A percentile compares a stretch with the other conserved stretches of the same genome.
Conservation (phyloP, 2,797 vertebrate species). For the Rachycentron canadum region DNA sequence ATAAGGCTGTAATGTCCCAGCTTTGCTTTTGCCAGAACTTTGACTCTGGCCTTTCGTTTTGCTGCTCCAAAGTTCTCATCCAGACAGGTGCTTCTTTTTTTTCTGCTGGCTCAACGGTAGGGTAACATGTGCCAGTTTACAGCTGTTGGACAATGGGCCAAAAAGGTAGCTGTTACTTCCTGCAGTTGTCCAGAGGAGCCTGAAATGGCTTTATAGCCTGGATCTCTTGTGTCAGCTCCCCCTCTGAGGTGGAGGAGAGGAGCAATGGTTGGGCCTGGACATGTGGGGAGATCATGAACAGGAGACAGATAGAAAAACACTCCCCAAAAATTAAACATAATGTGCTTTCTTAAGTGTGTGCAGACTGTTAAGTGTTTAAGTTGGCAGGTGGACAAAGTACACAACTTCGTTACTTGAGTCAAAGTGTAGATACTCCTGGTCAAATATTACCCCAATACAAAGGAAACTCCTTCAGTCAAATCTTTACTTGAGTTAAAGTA, state of each 20-base stretch:
- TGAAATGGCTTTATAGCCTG: conserved; percentile 42
- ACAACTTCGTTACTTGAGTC: no score
- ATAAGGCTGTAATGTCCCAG: conserved; percentile 16
- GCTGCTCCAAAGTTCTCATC: conserved; percentile 14
- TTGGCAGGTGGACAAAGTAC: no score
- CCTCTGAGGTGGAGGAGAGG: conserved; percentile 20
- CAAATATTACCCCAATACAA: no score
- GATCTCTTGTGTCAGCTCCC: conserved; percentile 37
- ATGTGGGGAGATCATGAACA: not conserved
- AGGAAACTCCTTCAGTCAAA: no score
- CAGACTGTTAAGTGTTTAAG: not conserved
- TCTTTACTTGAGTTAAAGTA: no score
- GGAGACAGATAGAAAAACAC: not conserved
- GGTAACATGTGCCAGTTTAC: conserved; percentile 61
- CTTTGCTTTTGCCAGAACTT: not conserved
- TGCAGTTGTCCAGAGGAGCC: conserved; percentile 67
- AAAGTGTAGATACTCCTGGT: no score
- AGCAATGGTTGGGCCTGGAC: conserved; percentile 3
- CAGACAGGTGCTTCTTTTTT: conserved; percentile 46
- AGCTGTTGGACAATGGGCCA: conserved; percentile 68
- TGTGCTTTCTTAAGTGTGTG: not conserved
- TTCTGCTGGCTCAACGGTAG: conserved; percentile 31
- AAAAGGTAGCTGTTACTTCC: conserved; percentile 72
- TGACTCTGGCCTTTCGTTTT: conserved; percentile 25
- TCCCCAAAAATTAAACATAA: not conserved